Conservation (phyloP, 2,888 invertebrate genomes). For the Leptogaster cylindrica region DNA sequence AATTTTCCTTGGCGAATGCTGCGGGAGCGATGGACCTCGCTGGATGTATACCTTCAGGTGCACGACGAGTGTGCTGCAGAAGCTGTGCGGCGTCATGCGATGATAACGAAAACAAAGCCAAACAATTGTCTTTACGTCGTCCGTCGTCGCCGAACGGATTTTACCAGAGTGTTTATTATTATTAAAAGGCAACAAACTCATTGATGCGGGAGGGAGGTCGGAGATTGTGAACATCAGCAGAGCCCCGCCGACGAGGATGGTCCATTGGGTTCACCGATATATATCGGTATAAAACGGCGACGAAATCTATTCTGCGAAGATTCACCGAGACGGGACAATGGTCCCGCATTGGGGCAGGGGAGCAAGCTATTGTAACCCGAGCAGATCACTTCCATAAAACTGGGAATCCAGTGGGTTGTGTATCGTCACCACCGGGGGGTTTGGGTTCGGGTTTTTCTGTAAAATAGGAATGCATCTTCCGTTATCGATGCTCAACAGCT, state of each 20-base stretch:
- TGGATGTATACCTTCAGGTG: slow-evolving; percentile 6
- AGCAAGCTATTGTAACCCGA: slow-evolving; percentile 17
- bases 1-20: slow-evolving; percentile 2
- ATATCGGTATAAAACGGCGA: not conserved
- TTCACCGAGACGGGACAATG: slow-evolving; percentile 32
- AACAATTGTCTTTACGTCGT: slow-evolving; percentile 14
- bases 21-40: not conserved
- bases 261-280: not conserved
- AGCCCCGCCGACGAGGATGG: not conserved
- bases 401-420: slow-evolving; percentile 35
- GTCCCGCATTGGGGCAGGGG: slow-evolving; percentile 32
- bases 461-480: slow-evolving; percentile 37
- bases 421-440: slow-evolving; percentile 22
- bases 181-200: slow-evolving; percentile 34
- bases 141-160: not conserved
- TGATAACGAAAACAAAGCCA: slow-evolving; percentile 38
- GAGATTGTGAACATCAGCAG: not conserved
- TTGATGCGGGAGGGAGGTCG: slow-evolving; percentile 37
- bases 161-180: slow-evolving; percentile 41
- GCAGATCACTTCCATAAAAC: slow-evolving; percentile 37
- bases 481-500: slow-evolving; percentile 17
- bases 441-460: slow-evolving; percentile 26
- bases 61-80: slow-evolving; percentile 7
- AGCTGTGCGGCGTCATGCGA: slow-evolving; percentile 21
- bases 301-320: slow-evolving; percentile 39